Evolutionary conservation across 2,888 invertebrate species (phyloP).

Genomic region (Ctena decussata): DNA sequence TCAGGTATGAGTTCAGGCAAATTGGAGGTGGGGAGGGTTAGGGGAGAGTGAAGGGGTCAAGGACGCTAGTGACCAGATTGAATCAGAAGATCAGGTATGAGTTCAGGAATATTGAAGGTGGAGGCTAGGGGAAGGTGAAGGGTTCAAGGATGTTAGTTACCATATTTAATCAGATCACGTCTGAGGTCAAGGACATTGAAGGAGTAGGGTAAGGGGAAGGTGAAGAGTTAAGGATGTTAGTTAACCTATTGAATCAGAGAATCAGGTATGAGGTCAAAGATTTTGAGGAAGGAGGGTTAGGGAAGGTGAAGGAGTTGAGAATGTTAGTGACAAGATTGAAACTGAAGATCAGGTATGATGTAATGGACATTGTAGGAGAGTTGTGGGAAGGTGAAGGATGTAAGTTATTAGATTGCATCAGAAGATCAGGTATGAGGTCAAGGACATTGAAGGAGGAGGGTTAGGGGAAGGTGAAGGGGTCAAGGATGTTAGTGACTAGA

Average conservation of each 20-base stretch:
- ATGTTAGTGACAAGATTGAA: slow-evolving; percentile 97
- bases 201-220: slow-evolving; percentile 21
- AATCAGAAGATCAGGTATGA: slow-evolving; percentile 92
- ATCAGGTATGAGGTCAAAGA: slow-evolving; percentile 70
- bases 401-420: slow-evolving; percentile 95
- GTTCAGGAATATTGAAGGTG: slow-evolving; percentile 89
- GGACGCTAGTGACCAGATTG: slow-evolving; percentile 97
- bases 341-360: slow-evolving; percentile 91
- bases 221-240: neutral
- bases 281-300: slow-evolving; percentile 91
- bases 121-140: slow-evolving; percentile 98
- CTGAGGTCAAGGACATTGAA: slow-evolving; percentile 60
- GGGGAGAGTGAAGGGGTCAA: slow-evolving; percentile 97
- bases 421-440: slow-evolving; percentile 91
- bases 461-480: slow-evolving; percentile 97
- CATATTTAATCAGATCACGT: slow-evolving; percentile 94
- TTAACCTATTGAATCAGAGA: neutral
- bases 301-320: slow-evolving; percentile 97
- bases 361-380: neutral
- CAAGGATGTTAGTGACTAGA: slow-evolving; percentile 97
- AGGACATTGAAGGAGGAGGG: slow-evolving; percentile 92
- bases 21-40: slow-evolving; percentile 93
- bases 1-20: slow-evolving; percentile 89
- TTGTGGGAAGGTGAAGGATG: slow-evolving; percentile 91
- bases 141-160: slow-evolving; percentile 98